phyloP scores from a whole-genome alignment of 2,113 vertebrate species.

The Triplophysa dalaica region DNA sequence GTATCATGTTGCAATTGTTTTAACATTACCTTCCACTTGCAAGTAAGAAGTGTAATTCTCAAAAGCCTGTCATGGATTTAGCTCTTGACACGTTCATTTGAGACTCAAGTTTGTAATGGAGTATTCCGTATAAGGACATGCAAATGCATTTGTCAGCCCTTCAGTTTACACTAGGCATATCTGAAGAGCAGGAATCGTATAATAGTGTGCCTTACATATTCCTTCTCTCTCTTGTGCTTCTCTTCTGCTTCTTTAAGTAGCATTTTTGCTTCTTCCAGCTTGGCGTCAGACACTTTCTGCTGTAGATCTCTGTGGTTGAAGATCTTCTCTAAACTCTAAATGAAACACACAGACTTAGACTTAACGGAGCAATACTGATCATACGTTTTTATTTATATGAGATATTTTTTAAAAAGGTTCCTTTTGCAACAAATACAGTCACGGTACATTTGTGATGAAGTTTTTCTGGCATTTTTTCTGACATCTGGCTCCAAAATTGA shows the following conservation, averaged over 20 bases:
- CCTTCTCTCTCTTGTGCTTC: conserved; percentile 90
- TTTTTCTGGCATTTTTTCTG: background rate
- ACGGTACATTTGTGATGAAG: background rate
- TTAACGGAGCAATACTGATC: background rate
- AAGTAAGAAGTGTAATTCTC: background rate
- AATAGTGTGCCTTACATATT: conserved; percentile 82
- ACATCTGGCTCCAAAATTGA: no score
- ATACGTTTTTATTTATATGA: background rate
- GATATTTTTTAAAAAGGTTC: background rate
- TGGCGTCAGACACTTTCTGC: conserved; percentile 89
- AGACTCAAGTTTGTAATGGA: background rate
- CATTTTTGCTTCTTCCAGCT: conserved; percentile 86
- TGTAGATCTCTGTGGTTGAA: conserved; percentile 92
- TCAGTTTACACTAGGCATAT: conserved; percentile 3
- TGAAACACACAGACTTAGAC: conserved; percentile 42
- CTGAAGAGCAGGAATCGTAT: conserved; percentile 1
- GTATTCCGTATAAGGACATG: background rate
- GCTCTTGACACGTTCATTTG: background rate
- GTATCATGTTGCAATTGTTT: background rate
- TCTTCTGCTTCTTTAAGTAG: conserved; percentile 85
- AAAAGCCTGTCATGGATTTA: background rate
- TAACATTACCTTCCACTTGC: no score
- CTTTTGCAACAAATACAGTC: background rate
- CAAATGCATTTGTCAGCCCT: background rate
- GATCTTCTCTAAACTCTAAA: conserved; percentile 92